phyloP scores from a whole-genome alignment of 2,888 invertebrate genomes.

The Spodoptera exigua region DNA sequence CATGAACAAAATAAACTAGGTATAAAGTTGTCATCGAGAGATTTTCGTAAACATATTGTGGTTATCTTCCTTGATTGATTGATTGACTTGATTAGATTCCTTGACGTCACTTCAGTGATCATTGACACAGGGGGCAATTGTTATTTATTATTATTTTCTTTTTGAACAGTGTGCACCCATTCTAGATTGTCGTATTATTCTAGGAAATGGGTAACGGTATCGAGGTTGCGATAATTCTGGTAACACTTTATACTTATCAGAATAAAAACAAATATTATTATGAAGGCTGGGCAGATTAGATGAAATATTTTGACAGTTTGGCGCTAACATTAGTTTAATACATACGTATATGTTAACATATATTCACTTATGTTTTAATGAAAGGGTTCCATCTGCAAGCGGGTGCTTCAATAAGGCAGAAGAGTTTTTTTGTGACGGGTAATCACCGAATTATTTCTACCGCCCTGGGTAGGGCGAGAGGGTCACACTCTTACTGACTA shows the following conservation, averaged over 20 bases:
- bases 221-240: slow-evolving; percentile 35
- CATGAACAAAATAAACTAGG: too few species aligned
- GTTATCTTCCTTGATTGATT: too few species aligned
- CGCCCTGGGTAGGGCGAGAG: too few species aligned
- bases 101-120: too few species aligned
- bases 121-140: not conserved
- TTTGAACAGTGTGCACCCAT: slow-evolving; percentile 13
- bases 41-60: too few species aligned
- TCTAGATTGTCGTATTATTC: slow-evolving; percentile 20
- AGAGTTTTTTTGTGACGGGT: too few species aligned
- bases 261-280: slow-evolving; percentile 8
- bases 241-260: slow-evolving; percentile 23
- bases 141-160: slow-evolving; percentile 1
- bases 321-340: slow-evolving; percentile 2
- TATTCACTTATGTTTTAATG: not conserved
- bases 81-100: too few species aligned
- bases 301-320: slow-evolving; percentile 1
- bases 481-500: too few species aligned
- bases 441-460: too few species aligned
- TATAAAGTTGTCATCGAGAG: too few species aligned
- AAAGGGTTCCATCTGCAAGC: not conserved
- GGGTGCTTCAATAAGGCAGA: not conserved
- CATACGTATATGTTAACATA: not conserved
- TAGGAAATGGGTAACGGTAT: slow-evolving; percentile 17
- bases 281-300: slow-evolving; percentile 29